phyloP scores from a whole-genome alignment of 1,140 invertebrate genomes.

The Solenopsis invicta region DNA sequence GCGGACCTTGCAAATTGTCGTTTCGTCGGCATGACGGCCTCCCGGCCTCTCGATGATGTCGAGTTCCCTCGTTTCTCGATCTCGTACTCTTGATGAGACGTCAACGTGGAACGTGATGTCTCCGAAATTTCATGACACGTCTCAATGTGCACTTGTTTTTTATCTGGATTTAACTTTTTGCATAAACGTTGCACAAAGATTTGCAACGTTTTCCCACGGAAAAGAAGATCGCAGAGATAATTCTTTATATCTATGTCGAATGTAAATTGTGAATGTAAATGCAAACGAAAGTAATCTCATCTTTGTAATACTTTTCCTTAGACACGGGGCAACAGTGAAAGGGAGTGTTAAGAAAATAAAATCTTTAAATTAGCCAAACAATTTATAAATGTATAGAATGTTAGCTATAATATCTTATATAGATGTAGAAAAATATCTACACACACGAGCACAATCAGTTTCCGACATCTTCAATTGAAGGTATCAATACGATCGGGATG shows the following conservation, averaged over 20 bases:
- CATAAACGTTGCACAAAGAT: not conserved
- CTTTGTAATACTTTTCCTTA: not conserved
- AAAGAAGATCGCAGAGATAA: not conserved
- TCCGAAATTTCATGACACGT: not conserved
- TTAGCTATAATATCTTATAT: not conserved
- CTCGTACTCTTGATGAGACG: slow-evolving; percentile 18
- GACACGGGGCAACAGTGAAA: not conserved
- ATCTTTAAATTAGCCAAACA: not conserved
- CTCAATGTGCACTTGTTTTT: not conserved
- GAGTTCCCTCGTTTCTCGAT: slow-evolving; percentile 46
- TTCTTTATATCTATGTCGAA: not conserved
- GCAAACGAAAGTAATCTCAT: not conserved
- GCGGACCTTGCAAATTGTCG: slow-evolving; percentile 64
- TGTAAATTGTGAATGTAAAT: slow-evolving; percentile 5
- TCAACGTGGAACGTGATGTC: not conserved
- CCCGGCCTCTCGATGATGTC: slow-evolving; percentile 44
- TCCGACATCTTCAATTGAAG: not conserved
- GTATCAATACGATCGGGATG: not conserved
- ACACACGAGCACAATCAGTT: not conserved
- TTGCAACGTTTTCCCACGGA: not conserved
- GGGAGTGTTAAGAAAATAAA: not conserved
- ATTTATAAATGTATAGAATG: too few species aligned
- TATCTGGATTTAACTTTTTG: not conserved
- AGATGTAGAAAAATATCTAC: not conserved
- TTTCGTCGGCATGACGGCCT: slow-evolving; percentile 48